These are phyloP conservation scores for Epizoanthus illoricatus DNA, from an alignment of 92 coral and sea anemone species.

Conservation along the genomic window DNA sequence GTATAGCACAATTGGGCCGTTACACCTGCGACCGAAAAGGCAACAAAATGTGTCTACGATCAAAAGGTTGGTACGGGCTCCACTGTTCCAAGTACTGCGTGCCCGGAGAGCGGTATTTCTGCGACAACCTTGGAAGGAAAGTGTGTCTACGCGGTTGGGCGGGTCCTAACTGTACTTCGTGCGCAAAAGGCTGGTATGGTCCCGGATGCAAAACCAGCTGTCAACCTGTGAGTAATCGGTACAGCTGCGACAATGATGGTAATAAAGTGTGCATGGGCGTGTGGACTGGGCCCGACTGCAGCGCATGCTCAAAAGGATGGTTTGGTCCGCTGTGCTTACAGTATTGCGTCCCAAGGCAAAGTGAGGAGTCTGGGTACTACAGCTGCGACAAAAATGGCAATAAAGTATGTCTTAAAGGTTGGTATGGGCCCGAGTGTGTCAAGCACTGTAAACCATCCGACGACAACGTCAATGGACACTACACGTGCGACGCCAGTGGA, in stretches of 20 bases:
- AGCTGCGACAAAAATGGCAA: conserved; percentile 56
- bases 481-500: conserved; percentile 47
- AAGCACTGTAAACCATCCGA: conserved; percentile 44
- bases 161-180: conserved; percentile 47
- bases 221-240: conserved; percentile 40
- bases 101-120: conserved; percentile 40
- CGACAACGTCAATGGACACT: conserved; percentile 50
- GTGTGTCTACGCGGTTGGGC: conserved; percentile 56
- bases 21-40: conserved; percentile 52
- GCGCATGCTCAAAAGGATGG: conserved; percentile 52
- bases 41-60: conserved; percentile 33
- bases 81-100: conserved; percentile 48
- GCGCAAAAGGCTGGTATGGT: conserved; percentile 56
- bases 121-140: conserved; percentile 51
- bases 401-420: conserved; percentile 29
- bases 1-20: conserved; percentile 39
- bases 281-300: conserved; percentile 56
- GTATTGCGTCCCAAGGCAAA: conserved; percentile 45
- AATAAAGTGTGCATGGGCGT: conserved; percentile 41
- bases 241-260: conserved; percentile 56
- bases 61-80: conserved; percentile 50
- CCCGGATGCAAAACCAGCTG: conserved; percentile 42
- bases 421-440: conserved; percentile 54
- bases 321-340: conserved; percentile 45
- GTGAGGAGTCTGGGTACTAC: conserved; percentile 45